Evolutionary conservation across 2,888 invertebrate species (phyloP).

Genomic region (Nowickia ferox): DNA sequence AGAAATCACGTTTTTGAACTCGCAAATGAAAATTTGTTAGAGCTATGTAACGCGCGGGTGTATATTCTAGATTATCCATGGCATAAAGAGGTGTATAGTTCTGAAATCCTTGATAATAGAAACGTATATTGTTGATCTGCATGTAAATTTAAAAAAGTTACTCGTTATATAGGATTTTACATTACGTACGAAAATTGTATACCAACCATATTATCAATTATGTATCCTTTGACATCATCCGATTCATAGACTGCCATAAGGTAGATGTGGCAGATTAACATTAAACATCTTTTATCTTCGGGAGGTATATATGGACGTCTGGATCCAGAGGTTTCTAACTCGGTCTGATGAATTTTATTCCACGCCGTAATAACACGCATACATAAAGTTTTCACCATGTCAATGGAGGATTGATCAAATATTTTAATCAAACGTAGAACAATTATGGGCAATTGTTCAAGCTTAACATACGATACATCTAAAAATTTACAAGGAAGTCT

Average conservation of each 20-base stretch:
- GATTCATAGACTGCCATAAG: conserved; percentile 77
- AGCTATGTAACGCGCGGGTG: conserved; percentile 79
- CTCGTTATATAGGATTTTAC: neutral
- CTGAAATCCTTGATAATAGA: conserved; percentile 78
- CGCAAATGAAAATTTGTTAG: conserved; percentile 77
- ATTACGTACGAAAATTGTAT: neutral
- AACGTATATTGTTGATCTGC: conserved; percentile 80
- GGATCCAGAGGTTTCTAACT: conserved; percentile 46
- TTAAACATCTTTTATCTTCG: conserved; percentile 71
- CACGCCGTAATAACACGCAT: conserved; percentile 79
- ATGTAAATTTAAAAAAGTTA: neutral
- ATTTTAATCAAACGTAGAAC: conserved; percentile 79
- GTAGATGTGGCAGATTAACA: conserved; percentile 78
- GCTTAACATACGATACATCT: conserved; percentile 76
- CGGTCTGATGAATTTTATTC: conserved; percentile 72
- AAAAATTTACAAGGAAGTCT: neutral
- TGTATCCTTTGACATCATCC: conserved; percentile 78
- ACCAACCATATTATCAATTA: conserved; percentile 79
- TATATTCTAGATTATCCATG: conserved; percentile 72
- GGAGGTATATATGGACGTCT: conserved; percentile 48
- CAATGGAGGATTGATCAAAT: conserved; percentile 79
- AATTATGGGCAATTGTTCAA: conserved; percentile 78
- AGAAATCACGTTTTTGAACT: conserved; percentile 77
- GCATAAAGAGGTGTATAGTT: conserved; percentile 41
- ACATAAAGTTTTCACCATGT: conserved; percentile 79